These are phyloP conservation scores for Cephus spinipes DNA, from an alignment of 2,888 invertebrate genomes.

Conservation along the genomic window DNA sequence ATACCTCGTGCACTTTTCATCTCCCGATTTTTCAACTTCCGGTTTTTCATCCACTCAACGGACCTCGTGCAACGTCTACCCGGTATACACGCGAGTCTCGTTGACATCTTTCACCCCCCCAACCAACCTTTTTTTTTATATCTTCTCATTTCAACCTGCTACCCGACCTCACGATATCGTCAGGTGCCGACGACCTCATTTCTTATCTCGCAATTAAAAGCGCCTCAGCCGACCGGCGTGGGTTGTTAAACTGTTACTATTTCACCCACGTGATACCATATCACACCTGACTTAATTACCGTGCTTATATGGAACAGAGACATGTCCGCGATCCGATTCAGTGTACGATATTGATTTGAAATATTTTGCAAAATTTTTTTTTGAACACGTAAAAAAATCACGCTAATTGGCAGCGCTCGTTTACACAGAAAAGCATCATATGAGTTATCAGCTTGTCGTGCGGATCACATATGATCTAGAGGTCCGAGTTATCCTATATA, in stretches of 20 bases:
- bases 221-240: constrained; percentile 41
- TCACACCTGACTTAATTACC: constrained; percentile 15
- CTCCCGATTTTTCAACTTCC: not conserved
- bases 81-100: not conserved
- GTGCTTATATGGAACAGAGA: constrained; percentile 23
- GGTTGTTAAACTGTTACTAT: constrained; percentile 51
- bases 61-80: not conserved
- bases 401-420: not conserved
- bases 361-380: not conserved
- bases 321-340: not conserved
- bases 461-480: not conserved
- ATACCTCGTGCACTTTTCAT: not conserved
- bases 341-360: not conserved
- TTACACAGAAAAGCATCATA: not conserved
- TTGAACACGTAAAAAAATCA: not conserved
- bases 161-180: not conserved
- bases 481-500: not conserved
- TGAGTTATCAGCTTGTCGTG: not conserved
- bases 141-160: not conserved
- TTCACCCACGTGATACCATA: constrained; percentile 43
- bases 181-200: constrained; percentile 44
- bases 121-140: too few relatives aligned
- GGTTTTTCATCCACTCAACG: not conserved
- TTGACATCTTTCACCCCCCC: not conserved
- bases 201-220: constrained; percentile 46